Evolutionary conservation across 2,888 invertebrate genomes (phyloP).

Genomic region (Pollenia griseotomentosa): DNA sequence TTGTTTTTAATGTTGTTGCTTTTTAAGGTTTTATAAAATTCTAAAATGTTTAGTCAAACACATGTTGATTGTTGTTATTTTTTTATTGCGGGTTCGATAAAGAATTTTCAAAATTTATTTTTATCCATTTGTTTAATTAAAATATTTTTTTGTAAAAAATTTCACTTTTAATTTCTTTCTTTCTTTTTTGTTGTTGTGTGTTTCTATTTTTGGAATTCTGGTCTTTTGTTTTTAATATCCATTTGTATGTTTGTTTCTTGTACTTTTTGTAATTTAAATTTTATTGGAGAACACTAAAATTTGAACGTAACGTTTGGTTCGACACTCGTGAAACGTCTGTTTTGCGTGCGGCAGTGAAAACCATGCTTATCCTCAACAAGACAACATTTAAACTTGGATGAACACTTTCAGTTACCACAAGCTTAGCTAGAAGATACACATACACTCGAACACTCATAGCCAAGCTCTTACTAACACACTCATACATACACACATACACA

Average conservation of each 20-base stretch:
- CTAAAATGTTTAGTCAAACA: conserved; percentile 55
- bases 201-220: conserved; percentile 58
- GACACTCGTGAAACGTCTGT: conserved; percentile 83
- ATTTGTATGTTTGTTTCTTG: conserved; percentile 41
- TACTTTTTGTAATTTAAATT: conserved; percentile 13
- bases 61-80: conserved; percentile 47
- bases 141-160: conserved; percentile 56
- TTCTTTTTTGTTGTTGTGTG: conserved; percentile 21
- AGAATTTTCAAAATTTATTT: conserved; percentile 14
- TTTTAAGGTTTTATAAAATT: conserved; percentile 53
- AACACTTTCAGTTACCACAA: conserved; percentile 74
- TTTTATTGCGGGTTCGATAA: conserved; percentile 5
- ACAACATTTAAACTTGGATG: conserved; percentile 73
- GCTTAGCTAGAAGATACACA: conserved; percentile 54
- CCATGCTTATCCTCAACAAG: conserved; percentile 81
- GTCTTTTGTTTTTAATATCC: conserved; percentile 58
- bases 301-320: conserved; percentile 82
- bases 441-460: neutral
- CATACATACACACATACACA: conserved; percentile 21
- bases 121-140: conserved; percentile 30
- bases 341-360: conserved; percentile 81
- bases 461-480: neutral
- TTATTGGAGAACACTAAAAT: conserved; percentile 66
- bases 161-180: conserved; percentile 63
- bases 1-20: conserved; percentile 35